Percentiles rank a stretch among this genome's conserved stretches.
These are phyloP conservation scores for Otus sunia DNA, from an alignment of 2,113 vertebrate genomes.

Conservation along the genomic window DNA sequence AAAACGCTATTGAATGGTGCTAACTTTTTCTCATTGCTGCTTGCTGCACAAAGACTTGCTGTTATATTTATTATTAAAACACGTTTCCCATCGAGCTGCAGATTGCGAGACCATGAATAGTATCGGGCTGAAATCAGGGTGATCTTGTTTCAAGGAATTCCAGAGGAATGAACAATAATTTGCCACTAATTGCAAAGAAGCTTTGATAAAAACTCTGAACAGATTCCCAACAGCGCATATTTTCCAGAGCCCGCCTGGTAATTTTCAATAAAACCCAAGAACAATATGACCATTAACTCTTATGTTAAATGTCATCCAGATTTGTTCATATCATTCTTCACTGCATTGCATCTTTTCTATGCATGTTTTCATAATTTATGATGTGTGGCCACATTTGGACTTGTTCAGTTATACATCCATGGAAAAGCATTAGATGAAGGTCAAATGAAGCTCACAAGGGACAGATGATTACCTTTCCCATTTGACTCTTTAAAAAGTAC, in stretches of 20 bases:
- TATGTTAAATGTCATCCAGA: conserved; percentile 52
- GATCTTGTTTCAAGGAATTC: conserved; percentile 45
- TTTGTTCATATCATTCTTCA: neutral
- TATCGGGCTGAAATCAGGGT: conserved; percentile 16
- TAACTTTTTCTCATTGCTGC: neutral
- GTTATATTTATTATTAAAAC: conserved; percentile 33
- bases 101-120: neutral
- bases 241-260: conserved; percentile 37
- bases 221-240: neutral
- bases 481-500: neutral
- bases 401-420: neutral
- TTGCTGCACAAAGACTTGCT: conserved; percentile 1
- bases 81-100: neutral
- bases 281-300: conserved; percentile 50
- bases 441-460: neutral
- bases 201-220: conserved; percentile 49
- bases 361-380: neutral
- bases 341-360: neutral
- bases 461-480: neutral
- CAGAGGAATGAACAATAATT: conserved; percentile 42
- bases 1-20: neutral
- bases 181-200: conserved; percentile 35
- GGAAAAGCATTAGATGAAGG: neutral
- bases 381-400: neutral
- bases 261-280: conserved; percentile 30